Evolutionary conservation across 2,113 vertebrate genomes (phyloP), one percentile per base, ranked within the genome.

Genomic region (Thymallus thymallus): DNA sequence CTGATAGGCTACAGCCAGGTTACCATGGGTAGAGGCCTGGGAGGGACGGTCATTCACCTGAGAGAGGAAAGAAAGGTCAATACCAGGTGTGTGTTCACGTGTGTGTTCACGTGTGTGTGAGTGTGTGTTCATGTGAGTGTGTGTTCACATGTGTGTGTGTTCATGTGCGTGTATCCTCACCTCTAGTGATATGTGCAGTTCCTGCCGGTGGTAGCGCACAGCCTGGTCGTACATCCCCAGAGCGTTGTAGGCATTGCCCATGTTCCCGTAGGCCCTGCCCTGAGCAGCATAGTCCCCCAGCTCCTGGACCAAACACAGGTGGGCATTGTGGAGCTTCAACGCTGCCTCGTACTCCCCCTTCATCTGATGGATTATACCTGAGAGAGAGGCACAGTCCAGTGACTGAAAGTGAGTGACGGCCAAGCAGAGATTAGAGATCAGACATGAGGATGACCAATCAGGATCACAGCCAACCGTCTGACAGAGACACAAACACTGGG

Each of bases 351-450:
- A 99, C 80, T 99, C 96, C 0, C 96, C 96, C 70, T 95, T 97
- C 96, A 99, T 97, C 92, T 99, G 97, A 86, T 98, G 95, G 56
- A 98, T 97, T 84, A 99, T 99, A 16, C 97, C 97, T 98, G 90
- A 13, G 76, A 65, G 10, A 22, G 26, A 71, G n/a, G 72, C 23
- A 5, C 14, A 16, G 56, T 7, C 20, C 13, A 16, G 1, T 51
- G 2, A 12, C 69, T 4, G 7, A 69, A 65, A 13, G 5, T 60
- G 29, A 32, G 65, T 10, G 23, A 26, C 22, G 0, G 16, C 35
- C 61, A 71, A 12, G 3, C 58, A 41, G 35, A 41, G 35, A 41
- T 41, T 41, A 41, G 35, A 10, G 35, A 41, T 10, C 35, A 41
- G 35, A 41, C 35, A 10, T 41, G 35, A 41, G 35, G 9, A 41